Evolutionary conservation across 2,113 vertebrate genomes (phyloP), one percentile per base, ranked within the genome.

Genomic region (Brachirus orientalis): DNA sequence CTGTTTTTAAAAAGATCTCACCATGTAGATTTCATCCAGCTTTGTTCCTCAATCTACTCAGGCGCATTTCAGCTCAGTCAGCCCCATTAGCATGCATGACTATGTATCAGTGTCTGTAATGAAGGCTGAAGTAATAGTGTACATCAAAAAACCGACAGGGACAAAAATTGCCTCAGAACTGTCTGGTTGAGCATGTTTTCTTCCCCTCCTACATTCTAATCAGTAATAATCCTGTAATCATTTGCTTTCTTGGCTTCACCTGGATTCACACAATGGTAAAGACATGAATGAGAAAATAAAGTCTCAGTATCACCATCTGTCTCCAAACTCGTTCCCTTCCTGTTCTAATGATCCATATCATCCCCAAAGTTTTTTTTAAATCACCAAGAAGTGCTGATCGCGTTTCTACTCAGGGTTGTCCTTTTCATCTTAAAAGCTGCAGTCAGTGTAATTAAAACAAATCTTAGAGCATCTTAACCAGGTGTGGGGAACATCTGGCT

Each of bases 71-170:
- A 18, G 74, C 82, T 77, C 78, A 72, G 78, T 70, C 72, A 57
- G 71, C 37, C 35, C 72, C 80, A 91, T 93, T 90, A 90, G 88
- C 91, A 88, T 90, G 88, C 85, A 90, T 84, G 88, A 90, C 90
- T 90, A 88, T 82, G 75, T 89, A 89, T 91, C 84, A 69, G 76
- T 80, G 81, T 88, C 87, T 83, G 88, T 90, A 91, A 93, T 90
- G 86, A 89, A 89, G 84, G 76, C 86, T 75, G 67, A 86, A 90
- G 87, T 85, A 87, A 86, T 79, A 75, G 83, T 81, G 84, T 86
- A 91, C 82, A 84, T 90, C 86, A 83, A 80, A 84, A 91, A 88
- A 85, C 53, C 66, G 60, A 69, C 72, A 36, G 85, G 82, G 82
- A 86, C 54, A 33, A 82, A 88, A 89, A 86, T 87, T 86, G 66